Base-by-base conservation (phyloP, 1,140 invertebrate genomes). In the Triops cancriformis region DNA sequence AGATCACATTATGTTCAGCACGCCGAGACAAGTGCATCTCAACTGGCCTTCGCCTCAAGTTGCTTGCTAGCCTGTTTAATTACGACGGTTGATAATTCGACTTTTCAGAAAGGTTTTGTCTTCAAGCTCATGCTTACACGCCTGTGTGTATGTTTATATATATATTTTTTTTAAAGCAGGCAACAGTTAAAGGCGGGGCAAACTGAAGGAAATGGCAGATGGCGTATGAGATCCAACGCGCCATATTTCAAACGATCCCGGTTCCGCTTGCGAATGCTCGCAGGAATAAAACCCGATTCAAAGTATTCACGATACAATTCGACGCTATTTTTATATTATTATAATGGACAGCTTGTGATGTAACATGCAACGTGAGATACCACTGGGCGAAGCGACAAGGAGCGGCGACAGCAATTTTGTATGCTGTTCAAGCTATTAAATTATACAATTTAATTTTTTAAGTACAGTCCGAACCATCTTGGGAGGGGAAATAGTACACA, bases 381-480 rank as follows among this genome's bases (percentile, higher is more conserved):
- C 51, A 64, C 51, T 64, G 51, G 14, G 51, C 51, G 51, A 64
- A 64, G 51, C 51, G 51, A 64, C 51, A 64, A 64, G 51, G 51
- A 64, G 51, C 51, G 51, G 51, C 51, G 23, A 64, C 51, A 64
- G 51, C 51, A 64, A 10, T 64, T 64, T 64, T 64, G 23, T 64
- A 23, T 64, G 51, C 51, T 64, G 51, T 64, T 64, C 51, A 64
- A 64, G 51, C 51, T 64, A 64, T 64, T 64, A 64, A 64, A 23
- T 64, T 64, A 64, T n/a, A 64, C 51, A 64, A 64, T 64, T 64
- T 5, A 64, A 64, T n/a, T 64, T 37, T 64, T 64, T 64, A 64
- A 64, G 51, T 64, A 64, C 51, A 64, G 51, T 64, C 51, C 51
- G 51, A 64, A 64, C 51, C 51, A 64, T 23, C 51, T 64, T 64